A percentile compares a stretch with the other conserved stretches of the same genome.
phyloP scores from a whole-genome alignment of 2,113 vertebrate species.

The Origma solitaria region DNA sequence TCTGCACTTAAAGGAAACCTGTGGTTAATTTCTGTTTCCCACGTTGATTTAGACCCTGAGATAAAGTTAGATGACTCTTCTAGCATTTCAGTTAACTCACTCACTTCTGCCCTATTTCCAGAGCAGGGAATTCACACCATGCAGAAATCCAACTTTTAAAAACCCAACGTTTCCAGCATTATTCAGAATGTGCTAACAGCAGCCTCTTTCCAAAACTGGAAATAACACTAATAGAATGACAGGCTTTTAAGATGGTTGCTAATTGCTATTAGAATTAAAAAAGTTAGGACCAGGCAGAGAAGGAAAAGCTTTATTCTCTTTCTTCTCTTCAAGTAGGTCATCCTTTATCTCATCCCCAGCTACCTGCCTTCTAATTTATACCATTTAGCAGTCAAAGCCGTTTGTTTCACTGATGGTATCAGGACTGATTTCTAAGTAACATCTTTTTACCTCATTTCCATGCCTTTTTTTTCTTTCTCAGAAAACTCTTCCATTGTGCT shows the following conservation, averaged over 20 bases:
- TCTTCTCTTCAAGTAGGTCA: constrained; percentile 28
- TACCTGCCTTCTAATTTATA: constrained; percentile 39
- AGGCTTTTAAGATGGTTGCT: not conserved
- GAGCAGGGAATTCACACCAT: not conserved
- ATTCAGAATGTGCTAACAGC: not conserved
- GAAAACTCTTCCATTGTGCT: constrained; percentile 21
- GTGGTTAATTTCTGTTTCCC: constrained; percentile 19
- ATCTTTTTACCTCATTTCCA: constrained; percentile 8
- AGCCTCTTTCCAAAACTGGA: not conserved
- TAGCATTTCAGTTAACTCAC: not conserved
- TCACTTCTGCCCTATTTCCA: not conserved
- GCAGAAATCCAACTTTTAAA: not conserved
- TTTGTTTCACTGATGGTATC: not conserved
- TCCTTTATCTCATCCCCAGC: not conserved
- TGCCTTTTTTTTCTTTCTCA: not conserved
- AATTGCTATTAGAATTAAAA: constrained; percentile 10
- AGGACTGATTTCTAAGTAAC: not conserved
- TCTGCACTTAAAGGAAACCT: constrained; percentile 11
- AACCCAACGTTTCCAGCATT: not conserved
- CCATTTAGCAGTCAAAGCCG: not conserved
- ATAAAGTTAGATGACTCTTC: not conserved
- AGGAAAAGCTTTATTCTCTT: constrained; percentile 1
- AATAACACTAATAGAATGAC: not conserved
- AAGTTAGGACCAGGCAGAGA: not conserved
- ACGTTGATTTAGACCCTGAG: not conserved